These are phyloP conservation scores for Barbus barbus DNA, from an alignment of 2,113 vertebrate genomes.

Conservation along the genomic window DNA sequence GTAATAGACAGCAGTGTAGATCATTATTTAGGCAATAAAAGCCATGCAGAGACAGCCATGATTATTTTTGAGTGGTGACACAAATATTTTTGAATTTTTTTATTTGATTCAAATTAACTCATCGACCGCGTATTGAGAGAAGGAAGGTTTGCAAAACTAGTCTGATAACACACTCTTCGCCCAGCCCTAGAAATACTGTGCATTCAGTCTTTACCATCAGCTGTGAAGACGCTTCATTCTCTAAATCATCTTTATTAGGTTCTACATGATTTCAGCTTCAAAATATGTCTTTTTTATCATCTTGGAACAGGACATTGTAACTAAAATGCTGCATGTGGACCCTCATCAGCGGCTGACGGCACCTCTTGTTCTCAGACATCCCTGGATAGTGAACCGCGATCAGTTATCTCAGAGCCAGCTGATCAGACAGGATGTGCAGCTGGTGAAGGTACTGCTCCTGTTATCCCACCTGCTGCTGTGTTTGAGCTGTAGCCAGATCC, in stretches of 20 bases:
- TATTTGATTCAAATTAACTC: not conserved
- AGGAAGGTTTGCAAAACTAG: not conserved
- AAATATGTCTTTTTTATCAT: not conserved
- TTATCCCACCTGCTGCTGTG: not conserved
- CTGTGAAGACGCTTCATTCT: not conserved
- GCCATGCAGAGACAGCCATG: not conserved
- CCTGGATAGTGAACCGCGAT: constrained; percentile 88
- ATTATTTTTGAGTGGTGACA: not conserved
- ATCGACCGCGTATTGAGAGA: not conserved
- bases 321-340: constrained; percentile 92
- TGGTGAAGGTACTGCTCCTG: constrained; percentile 83
- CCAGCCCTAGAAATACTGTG: not conserved
- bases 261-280: not conserved
- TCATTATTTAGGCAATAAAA: not conserved
- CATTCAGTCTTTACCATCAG: not conserved
- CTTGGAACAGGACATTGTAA: constrained; percentile 84
- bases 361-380: constrained; percentile 87
- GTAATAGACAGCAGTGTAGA: not conserved
- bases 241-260: not conserved
- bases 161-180: not conserved
- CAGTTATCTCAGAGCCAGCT: constrained; percentile 82
- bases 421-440: constrained; percentile 84
- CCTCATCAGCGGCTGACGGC: constrained; percentile 74
- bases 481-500: not conserved
- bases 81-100: not conserved